Evolutionary conservation across 2,797 vertebrate genomes (phyloP), one percentile per base, ranked within the genome.

Genomic region (Cygnus olor): DNA sequence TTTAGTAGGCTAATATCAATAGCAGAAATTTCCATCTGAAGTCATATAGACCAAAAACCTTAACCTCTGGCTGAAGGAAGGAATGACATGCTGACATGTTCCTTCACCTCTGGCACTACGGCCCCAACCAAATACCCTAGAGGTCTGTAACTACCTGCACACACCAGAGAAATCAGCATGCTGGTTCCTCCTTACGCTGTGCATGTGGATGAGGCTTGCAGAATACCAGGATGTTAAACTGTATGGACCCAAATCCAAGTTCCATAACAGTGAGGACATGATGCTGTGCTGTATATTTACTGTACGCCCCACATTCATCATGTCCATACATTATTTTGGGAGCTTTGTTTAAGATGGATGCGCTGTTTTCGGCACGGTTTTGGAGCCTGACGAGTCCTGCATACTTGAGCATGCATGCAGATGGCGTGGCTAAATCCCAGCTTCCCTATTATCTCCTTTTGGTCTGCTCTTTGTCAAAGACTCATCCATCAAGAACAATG

Each of bases 281-380:
- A 11, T 3, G 6, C 18, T 9, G 27, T 38, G 6, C 17, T 7
- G 8, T 3, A 0, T 10, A 5, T 54, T 54, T 27, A 18, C 53
- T 14, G 40, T 20, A 8, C 0, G 16, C 38, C 22, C 21, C 47
- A 32, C 63, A 58, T 32, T 42, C 68, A 53, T 18, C 49, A 3
- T 2, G 32, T 20, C 30, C 38, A 12, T 22, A 17, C 14, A 0
- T 32, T 17, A 18, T 40, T 64, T 25, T 8, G 15, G 85, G 42
- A 80, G 53, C 58, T 66, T 22, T 24, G 2, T 6, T 4, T 3
- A 14, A 57, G 54, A 36, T 3, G 27, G 28, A 66, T 34, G 38
- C 4, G 2, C 9, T 25, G 28, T 16, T 40, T 61, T 38, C 56
- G 60, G 40, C 9, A 18, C 21, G 6, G 20, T 69, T 81, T 49